Evolutionary conservation across 1,140 invertebrate genomes (phyloP).

Genomic region (Laupala kohalensis): DNA sequence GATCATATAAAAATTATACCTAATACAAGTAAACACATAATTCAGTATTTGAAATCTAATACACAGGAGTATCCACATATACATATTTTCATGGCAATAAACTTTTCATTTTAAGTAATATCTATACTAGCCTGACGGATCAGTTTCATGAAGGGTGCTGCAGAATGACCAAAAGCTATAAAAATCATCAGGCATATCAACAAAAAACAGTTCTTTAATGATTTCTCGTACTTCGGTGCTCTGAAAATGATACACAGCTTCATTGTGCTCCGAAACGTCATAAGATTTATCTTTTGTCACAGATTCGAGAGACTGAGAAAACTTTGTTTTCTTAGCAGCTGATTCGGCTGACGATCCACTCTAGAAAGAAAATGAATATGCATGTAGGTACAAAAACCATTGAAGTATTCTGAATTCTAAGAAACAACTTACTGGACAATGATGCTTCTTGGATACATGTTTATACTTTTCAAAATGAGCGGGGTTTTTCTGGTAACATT

Average conservation of each 20-base stretch:
- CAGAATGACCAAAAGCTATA: conserved; percentile 74
- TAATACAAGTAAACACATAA: not conserved
- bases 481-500: conserved; percentile 76
- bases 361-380: no score
- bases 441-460: conserved; percentile 35
- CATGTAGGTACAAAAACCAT: no score
- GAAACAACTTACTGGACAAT: no score
- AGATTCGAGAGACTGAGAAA: no score
- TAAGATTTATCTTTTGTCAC: no score
- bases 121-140: conserved; percentile 35
- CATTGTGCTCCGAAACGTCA: no score
- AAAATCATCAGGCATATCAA: conserved; percentile 82
- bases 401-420: no score
- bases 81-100: no score
- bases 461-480: conserved; percentile 61
- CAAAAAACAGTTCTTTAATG: conserved; percentile 62
- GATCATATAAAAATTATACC: no score
- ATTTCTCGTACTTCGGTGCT: conserved; percentile 29
- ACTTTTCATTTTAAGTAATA: not conserved
- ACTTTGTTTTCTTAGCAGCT: not conserved
- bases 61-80: no score
- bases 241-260: no score
- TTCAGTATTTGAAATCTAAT: not conserved
- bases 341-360: no score
- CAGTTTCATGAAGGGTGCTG: conserved; percentile 40